phyloP scores from a whole-genome alignment of 2,888 invertebrate species.

The Strigamia crassipes region DNA sequence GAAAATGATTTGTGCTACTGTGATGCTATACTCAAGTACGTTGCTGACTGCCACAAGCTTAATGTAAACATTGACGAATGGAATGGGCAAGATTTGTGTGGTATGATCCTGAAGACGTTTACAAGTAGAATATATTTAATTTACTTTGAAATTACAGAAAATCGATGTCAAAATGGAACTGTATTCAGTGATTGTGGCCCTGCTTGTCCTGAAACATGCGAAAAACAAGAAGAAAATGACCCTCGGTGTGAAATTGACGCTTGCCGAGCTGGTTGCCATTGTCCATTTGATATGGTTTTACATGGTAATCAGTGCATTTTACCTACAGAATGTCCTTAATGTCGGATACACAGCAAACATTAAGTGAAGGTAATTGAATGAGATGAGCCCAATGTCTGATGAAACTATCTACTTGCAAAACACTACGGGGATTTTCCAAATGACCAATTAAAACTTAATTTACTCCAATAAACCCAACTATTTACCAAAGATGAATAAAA shows the following conservation, averaged over 20 bases:
- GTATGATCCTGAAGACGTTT: background rate
- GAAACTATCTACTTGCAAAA: too few relatives aligned
- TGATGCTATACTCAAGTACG: slow-evolving; percentile 36
- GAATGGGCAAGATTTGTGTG: background rate
- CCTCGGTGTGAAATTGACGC: slow-evolving; percentile 20
- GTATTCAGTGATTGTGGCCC: slow-evolving; percentile 12
- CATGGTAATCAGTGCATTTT: slow-evolving; percentile 7
- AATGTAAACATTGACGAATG: slow-evolving; percentile 11
- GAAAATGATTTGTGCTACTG: slow-evolving; percentile 26
- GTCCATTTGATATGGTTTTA: slow-evolving; percentile 7
- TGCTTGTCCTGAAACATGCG: slow-evolving; percentile 28
- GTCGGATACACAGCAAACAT: too few relatives aligned
- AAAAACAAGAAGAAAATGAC: background rate
- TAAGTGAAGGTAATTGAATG: too few relatives aligned
- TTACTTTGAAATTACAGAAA: background rate
- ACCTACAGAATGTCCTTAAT: background rate
- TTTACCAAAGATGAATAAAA: too few relatives aligned
- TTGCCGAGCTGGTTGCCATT: slow-evolving; percentile 42
- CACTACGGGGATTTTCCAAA: too few relatives aligned
- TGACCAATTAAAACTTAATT: too few relatives aligned
- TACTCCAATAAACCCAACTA: too few relatives aligned
- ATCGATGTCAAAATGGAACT: slow-evolving; percentile 21
- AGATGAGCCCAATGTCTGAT: too few relatives aligned
- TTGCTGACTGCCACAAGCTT: slow-evolving; percentile 1
- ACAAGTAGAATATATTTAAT: background rate